Conservation (phyloP, 2,113 vertebrate genomes). For the Rhizomys pruinosus region DNA sequence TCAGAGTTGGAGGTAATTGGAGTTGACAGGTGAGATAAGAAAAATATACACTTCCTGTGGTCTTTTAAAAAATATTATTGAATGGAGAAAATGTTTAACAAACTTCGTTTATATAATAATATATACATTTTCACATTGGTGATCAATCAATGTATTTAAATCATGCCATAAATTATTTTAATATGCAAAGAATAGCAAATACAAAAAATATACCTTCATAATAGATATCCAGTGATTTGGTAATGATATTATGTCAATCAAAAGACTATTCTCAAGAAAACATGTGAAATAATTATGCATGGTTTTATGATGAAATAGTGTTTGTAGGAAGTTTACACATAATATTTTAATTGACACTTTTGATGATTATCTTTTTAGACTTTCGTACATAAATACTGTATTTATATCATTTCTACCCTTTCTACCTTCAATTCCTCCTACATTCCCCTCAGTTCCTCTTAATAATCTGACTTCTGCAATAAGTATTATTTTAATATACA, state of each 20-base stretch:
- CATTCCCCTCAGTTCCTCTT: too few species aligned
- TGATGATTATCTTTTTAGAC: too few species aligned
- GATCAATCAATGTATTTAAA: not conserved
- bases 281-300: not conserved
- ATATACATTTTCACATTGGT: not conserved
- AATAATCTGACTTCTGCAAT: too few species aligned
- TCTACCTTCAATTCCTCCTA: too few species aligned
- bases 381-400: too few species aligned
- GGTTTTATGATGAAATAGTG: not conserved
- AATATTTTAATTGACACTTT: not conserved
- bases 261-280: not conserved
- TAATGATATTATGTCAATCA: not conserved
- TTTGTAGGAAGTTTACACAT: not conserved
- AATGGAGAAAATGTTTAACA: not conserved
- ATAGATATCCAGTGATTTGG: not conserved
- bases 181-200: not conserved
- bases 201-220: not conserved
- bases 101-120: not conserved
- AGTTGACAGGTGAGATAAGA: not conserved
- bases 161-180: not conserved
- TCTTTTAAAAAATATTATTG: not conserved
- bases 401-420: too few species aligned
- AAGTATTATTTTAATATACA: too few species aligned
- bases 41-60: not conserved
- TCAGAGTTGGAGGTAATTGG: not conserved